Evolutionary conservation across 2,797 vertebrate genomes (phyloP).

Genomic region (Tapera naevia): DNA sequence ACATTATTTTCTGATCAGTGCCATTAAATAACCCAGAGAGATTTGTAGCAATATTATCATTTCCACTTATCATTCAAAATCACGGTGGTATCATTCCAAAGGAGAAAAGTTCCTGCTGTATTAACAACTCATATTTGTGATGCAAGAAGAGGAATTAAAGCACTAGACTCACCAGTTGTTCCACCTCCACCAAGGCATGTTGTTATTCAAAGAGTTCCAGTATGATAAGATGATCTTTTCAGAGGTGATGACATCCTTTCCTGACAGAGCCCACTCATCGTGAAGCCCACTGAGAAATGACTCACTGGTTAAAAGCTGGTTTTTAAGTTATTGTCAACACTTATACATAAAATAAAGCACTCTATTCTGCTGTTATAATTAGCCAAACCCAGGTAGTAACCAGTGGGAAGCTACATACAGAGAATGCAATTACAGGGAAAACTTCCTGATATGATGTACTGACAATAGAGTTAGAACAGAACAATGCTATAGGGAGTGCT

Average conservation of each 20-base stretch:
- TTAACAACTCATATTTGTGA: neutral
- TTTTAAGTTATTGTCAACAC: neutral
- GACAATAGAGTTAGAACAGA: neutral
- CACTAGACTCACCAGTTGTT: neutral
- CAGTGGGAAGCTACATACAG: neutral
- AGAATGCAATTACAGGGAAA: neutral
- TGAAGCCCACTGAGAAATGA: neutral
- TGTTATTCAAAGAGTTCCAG: neutral
- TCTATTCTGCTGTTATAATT: conserved; percentile 10
- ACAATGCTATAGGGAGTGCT: neutral
- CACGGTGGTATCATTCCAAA: neutral
- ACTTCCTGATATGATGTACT: neutral
- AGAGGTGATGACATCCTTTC: neutral
- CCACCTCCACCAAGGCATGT: neutral
- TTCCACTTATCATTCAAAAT: conserved; percentile 21
- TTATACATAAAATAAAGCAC: neutral
- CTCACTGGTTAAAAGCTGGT: conserved; percentile 3
- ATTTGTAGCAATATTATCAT: neutral
- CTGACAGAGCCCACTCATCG: neutral
- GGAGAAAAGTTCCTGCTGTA: neutral
- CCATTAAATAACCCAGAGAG: neutral
- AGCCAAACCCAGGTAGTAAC: conserved; percentile 13
- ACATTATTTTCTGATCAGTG: neutral
- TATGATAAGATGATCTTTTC: neutral
- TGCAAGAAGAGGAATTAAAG: neutral